A percentile compares a stretch with the other conserved stretches of the same genome.
Conservation (phyloP, 2,888 invertebrate genomes). For the Drosophila nr. fundita region DNA sequence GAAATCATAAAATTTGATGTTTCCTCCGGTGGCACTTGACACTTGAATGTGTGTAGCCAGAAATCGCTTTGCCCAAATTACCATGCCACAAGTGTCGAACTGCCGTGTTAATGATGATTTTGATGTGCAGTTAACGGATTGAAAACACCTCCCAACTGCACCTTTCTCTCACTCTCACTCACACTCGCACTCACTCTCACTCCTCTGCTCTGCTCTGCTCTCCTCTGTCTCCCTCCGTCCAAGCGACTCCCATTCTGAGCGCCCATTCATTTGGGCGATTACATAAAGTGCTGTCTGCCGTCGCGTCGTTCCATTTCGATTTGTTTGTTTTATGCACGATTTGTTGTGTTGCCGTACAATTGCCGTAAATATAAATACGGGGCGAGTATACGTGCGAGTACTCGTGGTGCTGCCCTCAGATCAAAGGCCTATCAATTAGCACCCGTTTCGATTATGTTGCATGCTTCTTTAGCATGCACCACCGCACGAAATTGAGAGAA, state of each 20-base stretch:
- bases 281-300: conserved; percentile 49
- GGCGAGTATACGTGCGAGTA: conserved; percentile 55
- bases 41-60: conserved; percentile 46
- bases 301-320: conserved; percentile 20
- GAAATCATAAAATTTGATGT: conserved; percentile 85
- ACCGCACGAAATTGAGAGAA: conserved; percentile 9
- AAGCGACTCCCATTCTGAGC: conserved; percentile 6
- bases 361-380: conserved; percentile 78
- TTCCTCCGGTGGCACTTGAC: conserved; percentile 81
- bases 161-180: background rate
- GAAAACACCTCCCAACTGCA: conserved; percentile 40
- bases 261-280: conserved; percentile 52
- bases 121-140: conserved; percentile 81
- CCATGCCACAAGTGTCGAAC: conserved; percentile 38
- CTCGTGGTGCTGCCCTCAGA: conserved; percentile 60
- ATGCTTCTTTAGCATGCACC: conserved; percentile 53
- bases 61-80: conserved; percentile 31
- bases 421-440: conserved; percentile 84
- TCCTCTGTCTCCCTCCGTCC: too few species aligned
- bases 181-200: too few species aligned
- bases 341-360: conserved; percentile 70
- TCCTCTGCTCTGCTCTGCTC: background rate
- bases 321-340: conserved; percentile 78
- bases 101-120: conserved; percentile 76
- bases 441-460: conserved; percentile 81